Base-by-base conservation (phyloP, 2,113 vertebrate species). In the Sarotherodon lohbergeri region DNA sequence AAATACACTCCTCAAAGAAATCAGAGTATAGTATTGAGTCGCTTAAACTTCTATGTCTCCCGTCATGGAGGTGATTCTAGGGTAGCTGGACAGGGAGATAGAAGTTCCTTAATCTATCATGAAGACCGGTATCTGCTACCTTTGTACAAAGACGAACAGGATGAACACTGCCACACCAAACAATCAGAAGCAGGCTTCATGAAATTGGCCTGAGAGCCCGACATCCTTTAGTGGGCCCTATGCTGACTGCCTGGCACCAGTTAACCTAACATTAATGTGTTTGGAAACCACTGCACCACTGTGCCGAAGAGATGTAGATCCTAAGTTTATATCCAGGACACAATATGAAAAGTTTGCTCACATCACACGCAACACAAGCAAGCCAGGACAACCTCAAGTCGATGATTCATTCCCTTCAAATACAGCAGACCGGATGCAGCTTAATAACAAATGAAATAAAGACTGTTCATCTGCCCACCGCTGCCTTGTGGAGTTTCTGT, bases 361-460 rank as follows among this genome's bases (percentile, higher is more conserved):
- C 24, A 50, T 50, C 46, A 5, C 71, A 78, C 3, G 9, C 24
- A 78, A 34, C 46, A 52, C 73, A 78, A 52, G 46, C 46, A 78
- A 52, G 48, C 73, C 73, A 78, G 46, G 46, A 13, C 73, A 50
- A 78, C 48, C 73, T 78, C 27, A 78, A 50, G 10, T 50, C 6
- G 10, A 52, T 78, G 73, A 78, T 78, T n/a, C 46, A 50, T 52
- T 78, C 46, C 46, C 27, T 78, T 78, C 6, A 78, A 78, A 78
- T 52, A 43, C 50, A 54, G 57, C 54, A 5, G 22, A 86, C n/a
- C 68, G 61, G 71, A 55, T 88, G 27, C 24, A 68, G 63, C 80
- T 55, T 87, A 86, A 86, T 86, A 86, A 88, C 29, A 81, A 52
- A 46, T 36, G 81, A 89, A 90, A 88, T 79, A 34, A 83, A 86